Percentiles rank a stretch among this genome's conserved stretches.
Evolutionary conservation across 2,888 invertebrate genomes (phyloP).

Genomic region (Cyaniris semiargus): DNA sequence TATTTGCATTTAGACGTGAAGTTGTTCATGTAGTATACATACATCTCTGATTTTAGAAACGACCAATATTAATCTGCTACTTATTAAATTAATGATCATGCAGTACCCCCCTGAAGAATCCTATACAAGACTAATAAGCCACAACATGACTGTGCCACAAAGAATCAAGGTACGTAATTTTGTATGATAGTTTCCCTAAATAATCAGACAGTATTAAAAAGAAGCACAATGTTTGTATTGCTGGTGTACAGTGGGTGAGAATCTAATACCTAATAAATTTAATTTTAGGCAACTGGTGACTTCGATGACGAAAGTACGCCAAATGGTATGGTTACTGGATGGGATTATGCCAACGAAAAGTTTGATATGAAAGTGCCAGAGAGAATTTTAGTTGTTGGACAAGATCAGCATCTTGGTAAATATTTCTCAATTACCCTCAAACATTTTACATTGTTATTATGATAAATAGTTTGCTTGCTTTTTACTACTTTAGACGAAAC

Average conservation of each 20-base stretch:
- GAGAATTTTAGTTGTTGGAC: constrained; percentile 93
- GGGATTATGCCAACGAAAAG: constrained; percentile 86
- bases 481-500: not conserved
- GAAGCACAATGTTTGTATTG: constrained; percentile 2
- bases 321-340: constrained; percentile 81
- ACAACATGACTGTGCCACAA: constrained; percentile 77
- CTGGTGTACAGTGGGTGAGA: not conserved
- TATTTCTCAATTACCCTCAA: constrained; percentile 17
- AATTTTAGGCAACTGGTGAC: constrained; percentile 84
- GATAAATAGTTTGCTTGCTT: no score
- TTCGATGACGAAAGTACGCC: constrained; percentile 83
- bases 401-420: constrained; percentile 83
- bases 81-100: constrained; percentile 37
- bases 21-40: not conserved
- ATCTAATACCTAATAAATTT: constrained; percentile 21
- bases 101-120: constrained; percentile 70
- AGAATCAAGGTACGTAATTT: constrained; percentile 65
- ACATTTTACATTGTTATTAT: not conserved
- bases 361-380: constrained; percentile 97
- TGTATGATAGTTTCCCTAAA: not conserved
- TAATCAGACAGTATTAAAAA: not conserved
- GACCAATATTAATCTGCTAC: not conserved
- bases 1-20: not conserved
- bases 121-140: constrained; percentile 73
- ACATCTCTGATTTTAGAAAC: not conserved